Base-by-base conservation (phyloP, 2,888 invertebrate species). In the Cerastis leucographa region DNA sequence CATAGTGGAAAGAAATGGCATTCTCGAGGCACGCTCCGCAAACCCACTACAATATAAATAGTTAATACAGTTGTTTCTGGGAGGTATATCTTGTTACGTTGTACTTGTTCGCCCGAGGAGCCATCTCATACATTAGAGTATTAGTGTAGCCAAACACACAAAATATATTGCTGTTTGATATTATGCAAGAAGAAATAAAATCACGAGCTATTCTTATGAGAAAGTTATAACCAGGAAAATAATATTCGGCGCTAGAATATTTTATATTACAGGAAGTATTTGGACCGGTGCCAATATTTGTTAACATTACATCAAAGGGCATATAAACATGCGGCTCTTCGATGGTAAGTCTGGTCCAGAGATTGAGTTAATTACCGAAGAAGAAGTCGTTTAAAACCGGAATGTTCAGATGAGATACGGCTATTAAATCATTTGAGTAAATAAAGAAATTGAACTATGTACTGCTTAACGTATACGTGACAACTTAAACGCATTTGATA, bases 1-100 rank as follows among this genome's bases (percentile, higher is more conserved):
- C 83, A 82, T 85, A 76, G 85, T 82, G 67, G 46, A 85, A 71
- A 68, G 67, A 71, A 82, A 75, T 59, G 22, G 67, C 51, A 51
- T 64, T 46, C 46, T 75, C 46, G 68, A 62, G 85, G 51, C 76
- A 64, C 59, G 66, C 56, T 81, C 46, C 25, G 40, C 68, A 67
- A 75, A 71, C 70, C 65, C 42, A 62, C 65, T 68, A 82, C 65
- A 51, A 59, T 17, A 64, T 86, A 83, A 76, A 78, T 74, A 83
- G 71, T 64, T 73, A 78, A 85, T 78, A 82, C 56, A 71, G 49
- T 74, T 49, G 68, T 83, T 71, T 83, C 66, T 77, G 42, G n/a
- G 42, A 70, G 51, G 65, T 71, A 68, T 59, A 86, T 68, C 51
- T 71, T 68, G 68, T 83, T 77, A 73, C 67, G 65, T 40, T 44